These are phyloP conservation scores for Diceros bicornis DNA, from an alignment of 2,797 vertebrate species.

Conservation along the genomic window DNA sequence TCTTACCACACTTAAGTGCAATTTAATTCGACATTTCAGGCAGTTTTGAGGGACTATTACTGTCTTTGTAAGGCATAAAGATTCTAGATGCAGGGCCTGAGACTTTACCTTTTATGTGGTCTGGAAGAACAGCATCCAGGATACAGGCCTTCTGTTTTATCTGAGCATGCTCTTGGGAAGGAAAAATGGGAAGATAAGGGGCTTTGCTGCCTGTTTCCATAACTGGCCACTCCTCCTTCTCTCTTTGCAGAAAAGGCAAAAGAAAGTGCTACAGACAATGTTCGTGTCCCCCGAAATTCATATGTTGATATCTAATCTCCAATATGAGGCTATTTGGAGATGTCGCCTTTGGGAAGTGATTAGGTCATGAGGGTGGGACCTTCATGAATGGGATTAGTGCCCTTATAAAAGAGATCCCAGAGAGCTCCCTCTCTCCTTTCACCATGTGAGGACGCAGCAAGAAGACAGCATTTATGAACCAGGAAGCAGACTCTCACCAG, in stretches of 20 bases:
- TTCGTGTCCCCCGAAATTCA: not conserved
- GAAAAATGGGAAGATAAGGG: not conserved
- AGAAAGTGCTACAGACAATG: not conserved
- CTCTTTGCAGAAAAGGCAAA: not conserved
- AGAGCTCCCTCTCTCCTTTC: not conserved
- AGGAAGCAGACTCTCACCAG: too few species aligned
- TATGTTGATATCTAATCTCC: not conserved
- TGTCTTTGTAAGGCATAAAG: not conserved
- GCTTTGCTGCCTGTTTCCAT: not conserved
- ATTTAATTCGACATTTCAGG: not conserved
- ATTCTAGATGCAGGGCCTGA: not conserved
- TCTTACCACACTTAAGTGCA: not conserved
- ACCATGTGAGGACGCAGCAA: not conserved
- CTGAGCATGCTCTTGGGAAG: not conserved
- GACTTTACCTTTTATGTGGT: not conserved
- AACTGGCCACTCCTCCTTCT: not conserved
- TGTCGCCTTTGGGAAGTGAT: not conserved
- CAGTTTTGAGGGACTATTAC: not conserved
- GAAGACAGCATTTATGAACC: not conserved
- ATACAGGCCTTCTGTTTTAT: not conserved
- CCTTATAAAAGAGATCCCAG: not conserved
- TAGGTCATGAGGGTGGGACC: not conserved
- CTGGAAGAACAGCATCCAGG: not conserved
- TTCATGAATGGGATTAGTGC: not conserved
- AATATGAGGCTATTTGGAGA: not conserved